Base-by-base conservation (phyloP, 2,113 vertebrate genomes). In the Crotophaga sulcirostris region DNA sequence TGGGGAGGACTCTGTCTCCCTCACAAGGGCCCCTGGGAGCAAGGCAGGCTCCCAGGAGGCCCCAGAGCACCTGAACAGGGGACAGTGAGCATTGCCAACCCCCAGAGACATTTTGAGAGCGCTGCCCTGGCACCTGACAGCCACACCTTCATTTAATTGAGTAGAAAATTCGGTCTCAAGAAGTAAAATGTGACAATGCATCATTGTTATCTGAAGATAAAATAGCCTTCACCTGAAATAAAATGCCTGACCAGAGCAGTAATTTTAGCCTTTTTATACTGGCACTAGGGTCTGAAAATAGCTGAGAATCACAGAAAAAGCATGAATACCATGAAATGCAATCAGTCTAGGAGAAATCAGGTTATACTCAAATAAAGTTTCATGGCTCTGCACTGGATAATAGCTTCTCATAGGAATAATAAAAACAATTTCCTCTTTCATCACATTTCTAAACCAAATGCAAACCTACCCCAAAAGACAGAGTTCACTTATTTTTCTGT, bases 371-470 rank as follows among this genome's bases (percentile, higher is more conserved):
- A 86, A 77, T 80, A 75, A 64, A 87, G 60, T 82, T 93, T 84
- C 93, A 45, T 49, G 84, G 69, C 56, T 81, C 86, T 84, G 84
- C 89, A 36, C 76, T 76, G 81, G 76, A 40, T 95, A 93, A 94
- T 87, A 94, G 77, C 86, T 94, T 62, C 94, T 94, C 89, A 33
- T 20, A 84, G 87, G 74, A 74, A 77, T 77, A 92, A 94, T 88
- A 75, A 94, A 97, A 97, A 81, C 72, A n/a, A 78, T 96, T 95
- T 84, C 87, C 56, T 92, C 87, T 96, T 74, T 83, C 84, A 49
- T 88, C 54, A 56, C 77, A 25, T 80, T 89, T 92, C 63, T 64
- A 89, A 95, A 84, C 66, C 20, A 69, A 72, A 45, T 66, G 52
- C 63, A 84, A 59, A 55, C 56, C 77, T 72, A 67, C 54, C 80